A percentile compares a stretch with the other conserved stretches of the same genome.
Conservation (phyloP, 2,888 invertebrate species). For the Tachina lurida region DNA sequence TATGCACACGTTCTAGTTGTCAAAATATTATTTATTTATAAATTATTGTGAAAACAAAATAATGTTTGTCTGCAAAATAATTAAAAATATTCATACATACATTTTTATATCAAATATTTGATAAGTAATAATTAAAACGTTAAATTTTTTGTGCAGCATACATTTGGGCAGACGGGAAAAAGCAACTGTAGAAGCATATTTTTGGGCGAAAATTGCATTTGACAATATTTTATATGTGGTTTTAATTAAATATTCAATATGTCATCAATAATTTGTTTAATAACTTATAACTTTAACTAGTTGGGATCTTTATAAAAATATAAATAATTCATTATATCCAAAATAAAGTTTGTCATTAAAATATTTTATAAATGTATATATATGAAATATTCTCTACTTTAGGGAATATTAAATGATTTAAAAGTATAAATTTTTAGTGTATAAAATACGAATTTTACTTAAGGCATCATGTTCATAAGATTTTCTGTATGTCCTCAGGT, state of each 20-base stretch:
- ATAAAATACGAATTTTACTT: too few relatives aligned
- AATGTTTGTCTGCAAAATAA: background rate
- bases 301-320: background rate
- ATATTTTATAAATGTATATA: background rate
- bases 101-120: background rate
- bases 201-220: conserved; percentile 6
- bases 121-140: background rate
- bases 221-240: background rate
- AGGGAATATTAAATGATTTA: background rate
- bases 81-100: background rate
- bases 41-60: too few relatives aligned
- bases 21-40: background rate
- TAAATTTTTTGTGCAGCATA: background rate
- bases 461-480: too few relatives aligned
- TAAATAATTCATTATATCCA: background rate
- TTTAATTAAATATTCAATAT: background rate
- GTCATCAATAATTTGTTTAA: background rate
- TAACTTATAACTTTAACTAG: background rate
- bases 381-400: background rate
- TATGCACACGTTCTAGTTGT: background rate
- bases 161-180: background rate
- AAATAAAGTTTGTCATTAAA: background rate
- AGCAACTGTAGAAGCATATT: background rate
- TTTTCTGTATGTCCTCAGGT: background rate
- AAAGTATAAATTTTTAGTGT: background rate